Base-by-base conservation (phyloP, 1,140 invertebrate species). In the Ceratosolen solmsi region DNA sequence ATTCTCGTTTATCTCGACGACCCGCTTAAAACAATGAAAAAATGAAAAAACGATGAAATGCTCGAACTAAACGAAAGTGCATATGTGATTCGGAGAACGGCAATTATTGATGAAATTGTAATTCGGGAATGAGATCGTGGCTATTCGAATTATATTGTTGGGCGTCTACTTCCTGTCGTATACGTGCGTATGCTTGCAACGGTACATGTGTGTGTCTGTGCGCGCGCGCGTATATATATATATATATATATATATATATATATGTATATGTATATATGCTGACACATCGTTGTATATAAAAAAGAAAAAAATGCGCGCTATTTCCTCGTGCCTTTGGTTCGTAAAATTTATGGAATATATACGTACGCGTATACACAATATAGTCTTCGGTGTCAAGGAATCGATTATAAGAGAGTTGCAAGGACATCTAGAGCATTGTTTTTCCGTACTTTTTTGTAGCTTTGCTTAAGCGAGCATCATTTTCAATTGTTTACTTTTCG, bases 61-160 rank as follows among this genome's bases (percentile, higher is more conserved):
- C 8, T 71, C 7, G 4, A 25, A 63, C 46, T 1, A 22, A 76
- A 20, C 3, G 1, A n/a, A 60, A 56, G 7, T 15, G 22, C 7
- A 36, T 27, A 56, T 15, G 51, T 33, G 33, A 56, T 71, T 56
- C 65, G 30, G 33, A 22, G 63, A 56, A 79, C 27, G 51, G 20
- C 68, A 71, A 79, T 71, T 58, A 58, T 33, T 58, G 51, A 79
- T 72, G 54, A 20, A 56, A 71, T 79, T 56, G 68, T 71, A 58
- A 79, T 58, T 71, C 33, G 0, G 68, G 36, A 79, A 68, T 33
- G 51, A 15, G 63, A 68, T 46, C 68, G 77, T 36, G 77, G 49
- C 60, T 79, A 79, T 71, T 71, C 65, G n/a, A 72, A 58, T 72
- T 56, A 79, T 30, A 79, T 79, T 72, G 51, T 78, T 78, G 63